A percentile compares a stretch with the other conserved stretches of the same genome.
phyloP scores from a whole-genome alignment of 2,797 vertebrate species.

The Chloroceryle amazona region DNA sequence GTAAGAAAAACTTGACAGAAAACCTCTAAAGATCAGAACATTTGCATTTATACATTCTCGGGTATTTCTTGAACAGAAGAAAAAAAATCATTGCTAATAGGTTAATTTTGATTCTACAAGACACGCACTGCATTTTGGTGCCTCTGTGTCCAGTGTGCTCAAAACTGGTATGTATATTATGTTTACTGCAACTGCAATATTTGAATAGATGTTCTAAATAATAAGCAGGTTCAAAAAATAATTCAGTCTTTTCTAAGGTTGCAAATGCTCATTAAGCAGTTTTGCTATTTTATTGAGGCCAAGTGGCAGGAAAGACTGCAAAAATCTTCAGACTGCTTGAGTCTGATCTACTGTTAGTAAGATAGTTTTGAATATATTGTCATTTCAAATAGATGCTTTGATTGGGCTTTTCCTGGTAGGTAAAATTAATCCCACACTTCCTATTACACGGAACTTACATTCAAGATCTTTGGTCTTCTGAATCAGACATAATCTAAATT shows the following conservation, averaged over 20 bases:
- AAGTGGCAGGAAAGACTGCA: not conserved
- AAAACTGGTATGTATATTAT: not conserved
- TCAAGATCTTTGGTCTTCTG: not conserved
- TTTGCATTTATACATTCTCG: not conserved
- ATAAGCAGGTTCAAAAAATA: not conserved
- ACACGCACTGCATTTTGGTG: not conserved
- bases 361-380: not conserved
- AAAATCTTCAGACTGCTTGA: not conserved
- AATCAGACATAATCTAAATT: not conserved
- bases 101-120: not conserved
- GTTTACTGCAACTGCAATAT: not conserved
- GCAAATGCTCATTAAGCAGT: not conserved
- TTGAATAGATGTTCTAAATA: not conserved
- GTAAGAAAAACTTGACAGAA: not conserved
- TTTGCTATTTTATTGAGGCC: not conserved
- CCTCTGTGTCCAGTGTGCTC: not conserved
- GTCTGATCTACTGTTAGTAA: not conserved
- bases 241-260: not conserved
- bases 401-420: not conserved
- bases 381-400: not conserved
- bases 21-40: not conserved
- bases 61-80: not conserved
- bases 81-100: not conserved
- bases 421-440: not conserved
- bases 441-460: not conserved